These are phyloP conservation scores for Orchesella flavescens DNA, from an alignment of 2,888 invertebrate species.

Conservation along the genomic window DNA sequence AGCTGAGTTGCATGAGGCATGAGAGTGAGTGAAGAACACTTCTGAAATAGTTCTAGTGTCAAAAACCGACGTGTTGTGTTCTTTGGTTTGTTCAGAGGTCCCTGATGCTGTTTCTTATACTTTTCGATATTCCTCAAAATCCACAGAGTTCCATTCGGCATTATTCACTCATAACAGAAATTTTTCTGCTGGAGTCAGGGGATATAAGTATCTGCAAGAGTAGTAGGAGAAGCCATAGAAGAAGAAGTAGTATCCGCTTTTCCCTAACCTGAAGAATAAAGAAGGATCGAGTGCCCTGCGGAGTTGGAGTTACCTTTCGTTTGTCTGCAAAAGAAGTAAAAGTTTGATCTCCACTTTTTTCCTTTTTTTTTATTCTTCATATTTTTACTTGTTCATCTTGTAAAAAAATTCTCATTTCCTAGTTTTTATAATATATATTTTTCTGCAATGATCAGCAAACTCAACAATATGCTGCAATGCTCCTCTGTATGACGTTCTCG, in stretches of 20 bases:
- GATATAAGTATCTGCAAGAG: background rate
- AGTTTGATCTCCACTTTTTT: constrained; percentile 56
- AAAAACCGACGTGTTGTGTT: constrained; percentile 62
- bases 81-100: constrained; percentile 55
- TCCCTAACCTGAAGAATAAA: constrained; percentile 49
- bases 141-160: constrained; percentile 37
- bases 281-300: constrained; percentile 55
- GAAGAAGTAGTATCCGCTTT: constrained; percentile 53
- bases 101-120: constrained; percentile 39
- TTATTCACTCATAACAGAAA: constrained; percentile 43
- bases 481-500: background rate
- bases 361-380: constrained; percentile 25
- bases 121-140: constrained; percentile 35
- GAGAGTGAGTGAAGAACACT: constrained; percentile 58
- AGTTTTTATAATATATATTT: constrained; percentile 43
- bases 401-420: constrained; percentile 56
- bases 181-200: constrained; percentile 38
- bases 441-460: constrained; percentile 53
- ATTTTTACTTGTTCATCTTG: constrained; percentile 56
- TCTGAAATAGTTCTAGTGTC: constrained; percentile 53
- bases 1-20: constrained; percentile 9
- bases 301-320: constrained; percentile 65
- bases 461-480: background rate
- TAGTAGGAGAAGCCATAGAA: background rate
- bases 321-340: constrained; percentile 58